Conservation (phyloP, 2,888 invertebrate species). For the Mongoloraphidia duomilia region DNA sequence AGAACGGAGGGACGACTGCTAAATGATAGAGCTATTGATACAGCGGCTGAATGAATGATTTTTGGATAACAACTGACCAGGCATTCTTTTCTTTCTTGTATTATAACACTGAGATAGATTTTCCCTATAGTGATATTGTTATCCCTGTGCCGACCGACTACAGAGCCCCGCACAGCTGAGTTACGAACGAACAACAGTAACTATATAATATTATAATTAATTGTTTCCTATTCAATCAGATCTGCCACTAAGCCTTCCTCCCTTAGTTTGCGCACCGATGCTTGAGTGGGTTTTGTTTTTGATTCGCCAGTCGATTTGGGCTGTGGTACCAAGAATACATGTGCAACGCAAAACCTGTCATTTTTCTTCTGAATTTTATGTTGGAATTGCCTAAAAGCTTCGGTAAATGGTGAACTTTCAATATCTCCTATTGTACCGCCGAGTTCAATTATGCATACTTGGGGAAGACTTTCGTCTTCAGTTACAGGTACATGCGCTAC, state of each 20-base stretch:
- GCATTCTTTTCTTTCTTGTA: constrained; percentile 82
- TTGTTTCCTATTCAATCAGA: too few relatives aligned
- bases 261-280: constrained; percentile 84
- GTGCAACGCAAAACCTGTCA: constrained; percentile 57
- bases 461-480: constrained; percentile 46
- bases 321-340: constrained; percentile 63
- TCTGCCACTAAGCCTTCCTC: constrained; percentile 91
- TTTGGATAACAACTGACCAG: too few relatives aligned
- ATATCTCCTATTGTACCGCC: constrained; percentile 99
- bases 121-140: constrained; percentile 99
- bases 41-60: too few relatives aligned
- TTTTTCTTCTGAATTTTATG: constrained; percentile 24
- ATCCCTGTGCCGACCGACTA: constrained; percentile 77
- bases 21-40: too few relatives aligned
- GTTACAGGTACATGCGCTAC: constrained; percentile 79
- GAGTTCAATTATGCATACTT: constrained; percentile 82
- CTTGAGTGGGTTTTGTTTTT: constrained; percentile 99
- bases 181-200: constrained; percentile 83
- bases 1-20: too few relatives aligned
- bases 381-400: constrained; percentile 97
- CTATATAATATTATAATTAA: too few relatives aligned
- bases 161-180: too few relatives aligned
- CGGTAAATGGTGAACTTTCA: constrained; percentile 98
- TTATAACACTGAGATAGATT: constrained; percentile 92
- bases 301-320: constrained; percentile 85